These are phyloP conservation scores for Ursus arctos DNA, from an alignment of 2,113 vertebrate species.

Conservation along the genomic window DNA sequence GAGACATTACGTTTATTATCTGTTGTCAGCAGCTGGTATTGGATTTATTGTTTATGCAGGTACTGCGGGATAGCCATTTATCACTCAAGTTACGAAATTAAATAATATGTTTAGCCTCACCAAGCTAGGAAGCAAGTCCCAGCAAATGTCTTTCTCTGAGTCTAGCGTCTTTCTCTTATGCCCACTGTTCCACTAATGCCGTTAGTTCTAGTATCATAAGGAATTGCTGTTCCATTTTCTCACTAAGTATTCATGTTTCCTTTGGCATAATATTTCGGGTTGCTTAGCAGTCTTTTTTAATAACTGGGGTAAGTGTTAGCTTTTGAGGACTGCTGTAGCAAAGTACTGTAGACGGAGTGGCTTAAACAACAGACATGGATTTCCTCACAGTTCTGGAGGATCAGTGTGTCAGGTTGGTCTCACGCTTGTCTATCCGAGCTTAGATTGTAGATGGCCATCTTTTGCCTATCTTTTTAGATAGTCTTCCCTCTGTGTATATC, in stretches of 20 bases:
- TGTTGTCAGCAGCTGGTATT: neutral
- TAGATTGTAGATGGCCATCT: neutral
- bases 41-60: neutral
- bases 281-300: neutral
- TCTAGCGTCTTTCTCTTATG: neutral
- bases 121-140: neutral
- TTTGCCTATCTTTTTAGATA: neutral
- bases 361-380: neutral
- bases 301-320: neutral
- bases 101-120: neutral
- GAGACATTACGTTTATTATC: neutral
- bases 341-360: neutral
- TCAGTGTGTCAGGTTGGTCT: neutral
- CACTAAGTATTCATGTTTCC: neutral
- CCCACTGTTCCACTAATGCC: neutral
- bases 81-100: neutral
- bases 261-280: neutral
- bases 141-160: neutral
- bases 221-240: neutral
- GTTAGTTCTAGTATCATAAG: neutral
- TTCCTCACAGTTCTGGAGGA: neutral
- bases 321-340: neutral
- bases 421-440: neutral
- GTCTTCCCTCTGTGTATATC: neutral
- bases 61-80: neutral